Conservation (phyloP, 2,113 vertebrate genomes). For the Notiomystis cincta region DNA sequence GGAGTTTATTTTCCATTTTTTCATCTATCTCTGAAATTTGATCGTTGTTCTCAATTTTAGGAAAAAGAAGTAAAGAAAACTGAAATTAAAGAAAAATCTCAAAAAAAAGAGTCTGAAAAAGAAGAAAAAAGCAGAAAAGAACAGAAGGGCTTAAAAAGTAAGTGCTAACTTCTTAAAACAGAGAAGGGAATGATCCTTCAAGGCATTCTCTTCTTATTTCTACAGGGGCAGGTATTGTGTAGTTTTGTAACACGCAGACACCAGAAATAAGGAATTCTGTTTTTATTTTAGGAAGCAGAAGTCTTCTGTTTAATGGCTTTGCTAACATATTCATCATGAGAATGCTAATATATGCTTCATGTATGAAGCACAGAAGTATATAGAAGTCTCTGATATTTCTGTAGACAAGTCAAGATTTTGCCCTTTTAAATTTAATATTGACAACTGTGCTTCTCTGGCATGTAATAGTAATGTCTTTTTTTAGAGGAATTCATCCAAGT, state of each 20-base stretch:
- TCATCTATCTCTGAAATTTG: neutral
- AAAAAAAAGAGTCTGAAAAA: slow-evolving; percentile 82
- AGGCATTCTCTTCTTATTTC: neutral
- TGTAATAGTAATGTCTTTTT: neutral
- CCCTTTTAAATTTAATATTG: neutral
- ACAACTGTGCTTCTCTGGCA: neutral
- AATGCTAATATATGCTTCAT: neutral
- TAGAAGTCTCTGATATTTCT: neutral
- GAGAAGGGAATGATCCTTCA: neutral
- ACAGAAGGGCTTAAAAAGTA: slow-evolving; percentile 78
- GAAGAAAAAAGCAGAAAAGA: slow-evolving; percentile 80
- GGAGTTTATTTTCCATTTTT: neutral
- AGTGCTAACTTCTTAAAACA: slow-evolving; percentile 24
- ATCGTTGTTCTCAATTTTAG: slow-evolving; percentile 34
- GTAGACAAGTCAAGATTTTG: neutral
- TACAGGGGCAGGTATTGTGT: neutral
- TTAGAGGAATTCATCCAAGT: neutral
- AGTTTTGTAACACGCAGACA: neutral
- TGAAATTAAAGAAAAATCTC: slow-evolving; percentile 84
- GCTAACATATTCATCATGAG: neutral
- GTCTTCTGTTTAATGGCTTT: neutral
- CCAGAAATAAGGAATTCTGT: neutral
- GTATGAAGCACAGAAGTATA: neutral
- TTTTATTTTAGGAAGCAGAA: neutral
- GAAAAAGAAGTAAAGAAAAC: slow-evolving; percentile 81